A percentile compares a stretch with the other conserved stretches of the same genome.
Evolutionary conservation across 2,888 invertebrate genomes (phyloP).

Genomic region (Acanthoscelides obtectus): DNA sequence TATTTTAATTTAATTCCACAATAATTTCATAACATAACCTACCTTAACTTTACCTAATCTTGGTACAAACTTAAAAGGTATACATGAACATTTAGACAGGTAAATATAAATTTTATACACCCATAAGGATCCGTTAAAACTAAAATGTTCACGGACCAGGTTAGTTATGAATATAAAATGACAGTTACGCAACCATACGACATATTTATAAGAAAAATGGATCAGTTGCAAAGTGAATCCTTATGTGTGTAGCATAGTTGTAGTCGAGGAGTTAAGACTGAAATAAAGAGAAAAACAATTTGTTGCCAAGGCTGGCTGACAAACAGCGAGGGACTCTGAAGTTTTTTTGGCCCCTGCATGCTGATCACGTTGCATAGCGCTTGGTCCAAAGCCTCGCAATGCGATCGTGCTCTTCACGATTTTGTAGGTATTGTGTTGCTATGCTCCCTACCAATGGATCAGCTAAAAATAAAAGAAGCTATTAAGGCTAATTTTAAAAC

Average conservation of each 20-base stretch:
- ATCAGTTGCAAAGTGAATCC: not conserved
- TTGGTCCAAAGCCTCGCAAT: conserved; percentile 99
- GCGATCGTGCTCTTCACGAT: conserved; percentile 95
- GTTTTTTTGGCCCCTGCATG: conserved; percentile 1
- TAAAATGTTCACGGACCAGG: not conserved
- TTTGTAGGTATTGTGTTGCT: conserved; percentile 96
- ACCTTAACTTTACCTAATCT: not conserved
- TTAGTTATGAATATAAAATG: not conserved
- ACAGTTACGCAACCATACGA: not conserved
- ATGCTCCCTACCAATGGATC: conserved; percentile 97
- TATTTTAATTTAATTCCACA: not conserved
- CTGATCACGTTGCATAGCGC: conserved; percentile 86
- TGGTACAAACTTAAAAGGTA: conserved; percentile 27
- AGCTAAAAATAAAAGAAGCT: conserved; percentile 55
- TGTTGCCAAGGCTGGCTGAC: not conserved
- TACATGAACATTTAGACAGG: conserved; percentile 10
- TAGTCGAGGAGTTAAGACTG: conserved; percentile 4
- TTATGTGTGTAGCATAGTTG: not conserved
- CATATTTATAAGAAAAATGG: not conserved
- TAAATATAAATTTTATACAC: conserved; percentile 11
- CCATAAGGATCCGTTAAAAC: not conserved
- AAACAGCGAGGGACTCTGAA: not conserved
- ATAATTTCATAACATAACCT: not conserved
- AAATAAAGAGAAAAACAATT: not conserved
- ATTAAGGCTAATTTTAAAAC: too few relatives aligned